Evolutionary conservation across 2,888 invertebrate species (phyloP).

Genomic region (Acanthopleura granulata): DNA sequence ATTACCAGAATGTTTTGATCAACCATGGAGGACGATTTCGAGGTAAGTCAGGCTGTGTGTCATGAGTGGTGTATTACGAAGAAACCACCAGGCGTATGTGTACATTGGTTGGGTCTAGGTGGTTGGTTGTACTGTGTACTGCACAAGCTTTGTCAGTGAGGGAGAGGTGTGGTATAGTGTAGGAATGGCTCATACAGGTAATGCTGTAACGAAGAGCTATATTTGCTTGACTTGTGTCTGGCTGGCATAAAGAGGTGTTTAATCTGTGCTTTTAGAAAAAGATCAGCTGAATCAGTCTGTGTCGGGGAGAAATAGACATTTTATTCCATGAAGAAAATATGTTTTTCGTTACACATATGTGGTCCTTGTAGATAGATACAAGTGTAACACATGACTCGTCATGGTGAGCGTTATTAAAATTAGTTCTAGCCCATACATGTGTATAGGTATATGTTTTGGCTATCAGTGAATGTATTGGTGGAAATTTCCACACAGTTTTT

Average conservation of each 20-base stretch:
- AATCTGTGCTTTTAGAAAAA: too few species aligned
- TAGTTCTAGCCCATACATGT: too few species aligned
- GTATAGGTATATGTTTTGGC: neutral
- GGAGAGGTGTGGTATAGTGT: neutral
- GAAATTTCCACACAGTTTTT: neutral
- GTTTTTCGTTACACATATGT: too few species aligned
- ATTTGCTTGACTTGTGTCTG: neutral
- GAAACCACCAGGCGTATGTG: neutral
- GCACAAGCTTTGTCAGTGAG: neutral
- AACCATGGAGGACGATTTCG: slow-evolving; percentile 1
- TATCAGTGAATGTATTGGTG: too few species aligned
- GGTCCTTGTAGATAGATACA: too few species aligned
- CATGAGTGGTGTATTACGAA: neutral
- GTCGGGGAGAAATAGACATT: neutral
- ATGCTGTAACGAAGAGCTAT: neutral
- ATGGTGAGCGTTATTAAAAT: too few species aligned
- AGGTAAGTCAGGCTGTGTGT: neutral
- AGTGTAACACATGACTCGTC: too few species aligned
- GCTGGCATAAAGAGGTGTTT: too few species aligned
- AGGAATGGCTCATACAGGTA: neutral
- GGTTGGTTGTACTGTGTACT: neutral
- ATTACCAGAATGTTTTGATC: neutral
- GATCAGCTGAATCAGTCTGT: too few species aligned
- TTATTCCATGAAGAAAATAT: neutral
- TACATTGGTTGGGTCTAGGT: neutral